Conservation (phyloP, 2,888 invertebrate genomes). For the Zygaena filipendulae region DNA sequence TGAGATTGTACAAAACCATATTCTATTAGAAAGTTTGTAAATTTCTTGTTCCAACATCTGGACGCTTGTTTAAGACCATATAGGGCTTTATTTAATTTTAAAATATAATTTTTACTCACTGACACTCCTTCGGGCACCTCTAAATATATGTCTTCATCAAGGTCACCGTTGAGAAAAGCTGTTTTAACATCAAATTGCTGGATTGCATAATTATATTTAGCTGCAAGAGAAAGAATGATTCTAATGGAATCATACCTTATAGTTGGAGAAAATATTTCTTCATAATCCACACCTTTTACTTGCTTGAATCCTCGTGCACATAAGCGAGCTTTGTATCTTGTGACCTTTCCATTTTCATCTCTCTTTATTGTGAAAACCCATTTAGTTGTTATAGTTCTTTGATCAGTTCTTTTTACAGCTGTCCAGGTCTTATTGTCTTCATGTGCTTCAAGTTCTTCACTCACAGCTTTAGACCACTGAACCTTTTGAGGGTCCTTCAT, state of each 20-base stretch:
- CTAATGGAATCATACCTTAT: constrained; percentile 16
- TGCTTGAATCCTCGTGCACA: constrained; percentile 18
- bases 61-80: constrained; percentile 22
- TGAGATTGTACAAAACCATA: constrained; percentile 19
- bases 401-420: constrained; percentile 8
- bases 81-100: constrained; percentile 18
- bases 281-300: constrained; percentile 15
- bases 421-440: constrained; percentile 19
- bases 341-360: constrained; percentile 10
- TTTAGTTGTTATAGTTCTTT: constrained; percentile 17
- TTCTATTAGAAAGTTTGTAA: constrained; percentile 14
- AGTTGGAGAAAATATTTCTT: constrained; percentile 17
- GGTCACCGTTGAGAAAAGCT: constrained; percentile 18
- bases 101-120: constrained; percentile 2
- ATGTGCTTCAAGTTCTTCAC: constrained; percentile 17
- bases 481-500: constrained; percentile 11
- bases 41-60: constrained; percentile 20
- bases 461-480: constrained; percentile 16
- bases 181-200: constrained; percentile 20
- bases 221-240: constrained; percentile 14
- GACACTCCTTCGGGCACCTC: constrained; percentile 16
- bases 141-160: constrained; percentile 18
- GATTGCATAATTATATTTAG: constrained; percentile 12
- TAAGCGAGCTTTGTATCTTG: constrained; percentile 13
- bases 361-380: constrained; percentile 20